Percentiles rank a stretch among this genome's conserved stretches.
phyloP scores from a whole-genome alignment of 2,888 invertebrate genomes.

The Hydropsyche betteni region DNA sequence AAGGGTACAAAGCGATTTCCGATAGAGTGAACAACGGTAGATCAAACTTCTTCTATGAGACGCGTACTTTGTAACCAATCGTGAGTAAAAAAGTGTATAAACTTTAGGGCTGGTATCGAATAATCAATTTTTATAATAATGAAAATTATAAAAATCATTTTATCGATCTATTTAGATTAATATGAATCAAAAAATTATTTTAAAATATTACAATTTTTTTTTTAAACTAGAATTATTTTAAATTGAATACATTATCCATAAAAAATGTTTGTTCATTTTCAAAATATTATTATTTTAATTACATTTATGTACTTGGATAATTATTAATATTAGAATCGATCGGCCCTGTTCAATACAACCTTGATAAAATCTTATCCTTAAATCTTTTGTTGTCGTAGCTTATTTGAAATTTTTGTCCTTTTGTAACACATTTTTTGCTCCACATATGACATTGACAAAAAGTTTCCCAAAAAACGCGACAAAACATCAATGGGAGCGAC shows the following conservation, averaged over 20 bases:
- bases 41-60: neutral
- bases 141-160: too few species aligned
- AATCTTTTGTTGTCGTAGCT: conserved; percentile 38
- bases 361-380: conserved; percentile 38
- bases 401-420: conserved; percentile 25
- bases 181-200: too few species aligned
- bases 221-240: too few species aligned
- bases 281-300: too few species aligned
- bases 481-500: conserved; percentile 39
- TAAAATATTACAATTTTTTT: too few species aligned
- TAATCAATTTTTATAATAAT: too few species aligned
- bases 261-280: too few species aligned
- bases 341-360: neutral
- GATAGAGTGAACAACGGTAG: conserved; percentile 25
- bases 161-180: too few species aligned
- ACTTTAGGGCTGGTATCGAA: neutral
- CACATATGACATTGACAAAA: conserved; percentile 25
- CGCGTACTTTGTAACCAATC: conserved; percentile 14
- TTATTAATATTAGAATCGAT: neutral
- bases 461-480: conserved; percentile 28
- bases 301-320: neutral
- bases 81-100: conserved; percentile 8
- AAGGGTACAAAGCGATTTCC: conserved; percentile 17
- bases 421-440: conserved; percentile 28
- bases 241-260: too few species aligned